These are phyloP conservation scores for Sipunculus nudus DNA, from an alignment of 2,888 invertebrate genomes.

Conservation along the genomic window DNA sequence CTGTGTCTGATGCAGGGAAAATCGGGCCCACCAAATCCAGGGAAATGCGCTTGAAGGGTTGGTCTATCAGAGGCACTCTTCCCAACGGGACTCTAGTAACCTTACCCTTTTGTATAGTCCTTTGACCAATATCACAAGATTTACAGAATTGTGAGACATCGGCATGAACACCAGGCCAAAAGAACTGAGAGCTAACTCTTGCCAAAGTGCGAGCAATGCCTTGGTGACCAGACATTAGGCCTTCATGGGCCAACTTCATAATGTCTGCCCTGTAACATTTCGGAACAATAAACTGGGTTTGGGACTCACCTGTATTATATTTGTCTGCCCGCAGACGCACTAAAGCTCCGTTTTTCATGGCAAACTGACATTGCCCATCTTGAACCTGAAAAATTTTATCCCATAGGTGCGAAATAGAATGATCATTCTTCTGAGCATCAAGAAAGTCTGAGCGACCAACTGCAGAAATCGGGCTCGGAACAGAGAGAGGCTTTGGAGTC, in stretches of 20 bases:
- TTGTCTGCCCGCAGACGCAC: too few relatives aligned
- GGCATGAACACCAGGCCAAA: conserved; percentile 33
- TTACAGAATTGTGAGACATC: conserved; percentile 30
- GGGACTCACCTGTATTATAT: too few relatives aligned
- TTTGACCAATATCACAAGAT: conserved; percentile 39
- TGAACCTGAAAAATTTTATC: too few relatives aligned
- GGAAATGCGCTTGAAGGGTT: conserved; percentile 35
- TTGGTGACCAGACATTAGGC: conserved; percentile 28
- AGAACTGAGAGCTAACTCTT: conserved; percentile 23
- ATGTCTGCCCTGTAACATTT: conserved; percentile 7
- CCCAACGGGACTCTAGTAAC: conserved; percentile 24
- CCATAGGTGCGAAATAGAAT: too few relatives aligned
- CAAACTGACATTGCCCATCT: background rate
- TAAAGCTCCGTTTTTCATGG: background rate
- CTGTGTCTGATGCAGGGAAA: too few relatives aligned
- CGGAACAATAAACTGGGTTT: conserved; percentile 31
- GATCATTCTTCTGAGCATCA: too few relatives aligned
- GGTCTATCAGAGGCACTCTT: conserved; percentile 32
- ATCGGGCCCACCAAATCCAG: conserved; percentile 43
- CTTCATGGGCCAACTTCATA: conserved; percentile 24
- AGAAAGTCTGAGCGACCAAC: too few relatives aligned
- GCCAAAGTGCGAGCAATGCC: conserved; percentile 15
- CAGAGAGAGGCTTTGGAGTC: too few relatives aligned
- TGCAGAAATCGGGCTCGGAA: too few relatives aligned
- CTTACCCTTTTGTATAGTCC: conserved; percentile 26